Evolutionary conservation across 2,888 invertebrate genomes (phyloP), one percentile per base, ranked within the genome.

Genomic region (Cheiracanthium punctorium): DNA sequence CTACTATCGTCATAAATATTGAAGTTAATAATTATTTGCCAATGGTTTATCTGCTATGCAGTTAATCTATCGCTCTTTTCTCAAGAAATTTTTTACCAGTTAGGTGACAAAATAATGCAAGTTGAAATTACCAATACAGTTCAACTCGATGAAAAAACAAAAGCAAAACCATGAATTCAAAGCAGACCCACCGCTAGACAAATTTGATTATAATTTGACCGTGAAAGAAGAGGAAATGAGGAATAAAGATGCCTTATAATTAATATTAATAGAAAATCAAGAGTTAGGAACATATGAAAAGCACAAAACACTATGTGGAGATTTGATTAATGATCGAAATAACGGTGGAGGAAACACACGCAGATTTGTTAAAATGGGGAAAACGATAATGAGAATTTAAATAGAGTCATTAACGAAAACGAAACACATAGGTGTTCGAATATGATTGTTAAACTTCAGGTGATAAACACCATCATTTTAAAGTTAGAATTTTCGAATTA

Each of bases 331-430:
- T 58, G 58, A 58, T 24, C 10, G 10, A 5, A 58, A 58, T 58
- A 24, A 58, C 58, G 20, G 24, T 58, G 58, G 24, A 58, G 20
- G 24, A 24, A 58, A 58, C 24, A 58, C 58, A 24, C 24, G 12
- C 58, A 24, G 5, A 58, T 24, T 58, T 58, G 58, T 58, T 58
- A 58, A 58, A 58, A 58, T 58, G 20, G 17, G 58, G 24, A 24
- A 58, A 24, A 58, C 24, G 58, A 58, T 58, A 58, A 58, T 58
- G 58, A 58, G 58, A n/a, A 24, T 58, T 58, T 58, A 58, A 58
- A 58, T 58, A 58, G 58, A 58, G 58, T 58, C 58, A 58, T 58
- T 58, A 58, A 24, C 24, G 58, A 24, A 24, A 24, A n/a, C 20
- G 14, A 58, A 24, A 24, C 58, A 7, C 10, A 58, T 24, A 58